Conservation (phyloP, 2,797 vertebrate genomes). For the Eospalax fontanierii region DNA sequence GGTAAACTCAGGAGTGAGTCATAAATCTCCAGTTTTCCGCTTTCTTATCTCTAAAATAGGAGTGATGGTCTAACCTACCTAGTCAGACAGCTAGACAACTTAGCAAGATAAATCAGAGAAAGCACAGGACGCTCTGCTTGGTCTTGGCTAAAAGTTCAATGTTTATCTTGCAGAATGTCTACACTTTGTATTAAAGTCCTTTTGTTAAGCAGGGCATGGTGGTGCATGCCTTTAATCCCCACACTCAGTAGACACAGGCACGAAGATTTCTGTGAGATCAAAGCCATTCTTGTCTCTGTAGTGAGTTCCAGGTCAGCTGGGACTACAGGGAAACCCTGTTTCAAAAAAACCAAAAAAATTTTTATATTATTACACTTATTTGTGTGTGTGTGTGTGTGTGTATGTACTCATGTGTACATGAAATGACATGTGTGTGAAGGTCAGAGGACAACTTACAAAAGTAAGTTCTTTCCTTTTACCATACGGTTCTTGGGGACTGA, state of each 20-base stretch:
- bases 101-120: not conserved
- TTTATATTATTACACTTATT: not conserved
- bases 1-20: not conserved
- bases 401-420: not conserved
- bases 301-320: no score
- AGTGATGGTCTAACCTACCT: not conserved
- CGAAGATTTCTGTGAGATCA: no score
- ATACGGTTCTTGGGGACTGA: not conserved
- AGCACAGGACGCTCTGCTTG: not conserved
- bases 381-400: not conserved
- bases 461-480: not conserved
- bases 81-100: not conserved
- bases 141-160: not conserved
- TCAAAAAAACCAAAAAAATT: no score
- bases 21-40: not conserved
- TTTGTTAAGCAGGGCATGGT: not conserved
- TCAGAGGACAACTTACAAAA: not conserved
- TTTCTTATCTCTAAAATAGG: not conserved
- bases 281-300: no score
- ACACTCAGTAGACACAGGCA: no score
- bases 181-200: not conserved
- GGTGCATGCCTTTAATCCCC: no score
- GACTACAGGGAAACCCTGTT: no score
- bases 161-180: conserved; percentile 9
- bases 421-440: not conserved